A percentile compares a stretch with the other conserved stretches of the same genome.
phyloP scores from a whole-genome alignment of 30 jellyfish, hydroid and myxozoan genomes.

The Morbakka virulenta region DNA sequence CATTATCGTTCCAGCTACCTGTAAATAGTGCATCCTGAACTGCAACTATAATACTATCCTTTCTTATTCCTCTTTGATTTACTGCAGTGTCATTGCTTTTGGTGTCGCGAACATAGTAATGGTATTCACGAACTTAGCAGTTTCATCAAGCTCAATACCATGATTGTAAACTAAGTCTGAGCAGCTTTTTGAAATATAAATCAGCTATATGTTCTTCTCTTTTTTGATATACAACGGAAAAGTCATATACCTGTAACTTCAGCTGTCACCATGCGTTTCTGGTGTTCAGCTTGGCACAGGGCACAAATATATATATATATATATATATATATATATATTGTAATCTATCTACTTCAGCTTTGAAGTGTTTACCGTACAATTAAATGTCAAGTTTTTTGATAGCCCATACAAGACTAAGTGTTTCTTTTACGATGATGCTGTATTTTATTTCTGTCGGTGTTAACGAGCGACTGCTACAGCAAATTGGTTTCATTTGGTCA shows the following conservation, averaged over 20 bases:
- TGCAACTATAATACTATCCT: too few species aligned
- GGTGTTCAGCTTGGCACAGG: constrained; percentile 7
- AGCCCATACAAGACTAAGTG: background rate
- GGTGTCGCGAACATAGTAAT: constrained; percentile 2
- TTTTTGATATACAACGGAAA: background rate
- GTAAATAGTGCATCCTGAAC: too few species aligned
- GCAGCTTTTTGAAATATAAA: too few species aligned
- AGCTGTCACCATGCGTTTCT: constrained; percentile 3
- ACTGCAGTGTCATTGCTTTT: constrained; percentile 10
- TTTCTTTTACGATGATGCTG: background rate
- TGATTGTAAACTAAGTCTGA: too few species aligned
- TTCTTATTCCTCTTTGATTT: constrained; percentile 10
- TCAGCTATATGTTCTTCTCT: constrained; percentile 11
- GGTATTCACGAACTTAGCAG: background rate
- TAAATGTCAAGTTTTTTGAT: background rate
- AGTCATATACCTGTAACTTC: constrained; percentile 15
- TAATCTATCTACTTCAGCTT: background rate
- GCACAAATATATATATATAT: background rate
- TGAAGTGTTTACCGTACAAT: background rate
- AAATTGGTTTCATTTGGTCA: background rate
- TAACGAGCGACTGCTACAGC: constrained; percentile 8
- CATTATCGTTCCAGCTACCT: too few species aligned
- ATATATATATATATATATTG: background rate
- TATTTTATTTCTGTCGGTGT: constrained; percentile 20
- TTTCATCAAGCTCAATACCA: background rate